Evolutionary conservation across 2,797 vertebrate species (phyloP), one percentile per base, ranked within the genome.

Genomic region (Xerus rutilus): DNA sequence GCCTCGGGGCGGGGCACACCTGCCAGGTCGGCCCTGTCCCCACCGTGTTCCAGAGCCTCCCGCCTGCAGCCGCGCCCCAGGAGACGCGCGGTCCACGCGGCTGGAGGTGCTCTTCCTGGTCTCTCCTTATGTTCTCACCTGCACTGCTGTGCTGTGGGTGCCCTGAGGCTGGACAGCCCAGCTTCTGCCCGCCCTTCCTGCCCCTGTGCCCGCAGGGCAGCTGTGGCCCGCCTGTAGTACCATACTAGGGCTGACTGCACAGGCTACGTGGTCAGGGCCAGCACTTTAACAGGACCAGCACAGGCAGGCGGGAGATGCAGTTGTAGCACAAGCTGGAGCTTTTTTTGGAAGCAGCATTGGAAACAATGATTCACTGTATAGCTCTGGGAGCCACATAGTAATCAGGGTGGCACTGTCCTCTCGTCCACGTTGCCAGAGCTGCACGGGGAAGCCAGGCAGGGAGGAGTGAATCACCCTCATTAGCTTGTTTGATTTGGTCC

Each of bases 181-280:
- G 77, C 52, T 52, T 18, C 52, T 4, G 52, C 52, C 18, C 4
- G 52, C 87, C 47, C 11, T 35, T 23, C 45, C n/a, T 54, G 47
- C 67, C 72, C 86, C 39, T 39, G 59, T 76, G 84, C 49, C 86
- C 93, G 57, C 90, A 64, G 78, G 86, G 90, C 96, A 97, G 96
- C 92, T 97, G 95, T 47, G 92, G 67, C 67, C 92, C 95, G 86
- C 96, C 96, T 91, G 76, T 93, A 84, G 83, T 72, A 74, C 77
- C 84, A 93, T 89, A 49, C 74, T 49, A 32, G 45, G 79, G 95
- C 93, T 95, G 84, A 95, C 93, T 76, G 96, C 95, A 96, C 91
- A 74, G 95, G 86, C 52, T 96, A 64, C 96, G 95, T 95, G 85
- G 96, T 96, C 57, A 94, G 93, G 97, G 95, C 92, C 92, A 97